phyloP scores from a whole-genome alignment of 2,797 vertebrate species.

The Pangasius sanitwongsei region DNA sequence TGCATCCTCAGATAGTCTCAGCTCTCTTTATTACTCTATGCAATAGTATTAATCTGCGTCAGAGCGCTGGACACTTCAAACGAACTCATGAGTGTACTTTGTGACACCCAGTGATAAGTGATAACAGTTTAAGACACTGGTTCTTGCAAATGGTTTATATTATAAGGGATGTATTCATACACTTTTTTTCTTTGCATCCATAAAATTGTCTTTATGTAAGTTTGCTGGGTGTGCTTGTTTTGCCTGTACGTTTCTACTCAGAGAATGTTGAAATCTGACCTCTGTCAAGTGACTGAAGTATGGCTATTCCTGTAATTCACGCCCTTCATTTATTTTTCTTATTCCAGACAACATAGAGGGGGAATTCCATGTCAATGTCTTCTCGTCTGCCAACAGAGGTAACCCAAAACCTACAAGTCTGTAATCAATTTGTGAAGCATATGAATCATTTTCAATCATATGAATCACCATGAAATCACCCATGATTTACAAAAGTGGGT shows the following conservation, averaged over 20 bases:
- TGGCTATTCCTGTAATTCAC: slow-evolving; percentile 40
- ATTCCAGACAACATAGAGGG: slow-evolving; percentile 52
- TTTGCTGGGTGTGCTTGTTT: background rate
- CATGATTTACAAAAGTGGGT: background rate
- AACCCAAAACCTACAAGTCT: slow-evolving; percentile 45
- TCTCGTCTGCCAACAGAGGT: slow-evolving; percentile 69
- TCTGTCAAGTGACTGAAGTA: slow-evolving; percentile 39
- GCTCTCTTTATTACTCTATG: slow-evolving; percentile 10
- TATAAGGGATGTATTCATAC: slow-evolving; percentile 23
- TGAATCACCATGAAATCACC: no score
- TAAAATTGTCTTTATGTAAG: background rate
- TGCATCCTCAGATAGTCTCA: background rate
- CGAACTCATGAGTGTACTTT: slow-evolving; percentile 19
- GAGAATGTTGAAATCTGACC: background rate
- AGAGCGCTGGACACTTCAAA: slow-evolving; percentile 34
- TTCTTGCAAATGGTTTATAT: slow-evolving; percentile 43
- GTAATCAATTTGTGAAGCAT: background rate
- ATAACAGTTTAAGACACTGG: slow-evolving; percentile 24
- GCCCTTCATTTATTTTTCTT: slow-evolving; percentile 57
- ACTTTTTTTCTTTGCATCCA: background rate
- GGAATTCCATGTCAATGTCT: slow-evolving; percentile 70
- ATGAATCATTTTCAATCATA: background rate
- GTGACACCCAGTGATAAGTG: slow-evolving; percentile 47
- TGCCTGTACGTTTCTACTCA: background rate
- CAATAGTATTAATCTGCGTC: slow-evolving; percentile 37